Evolutionary conservation across 2,888 invertebrate species (phyloP).

Genomic region (Ryuthela nishihirai): DNA sequence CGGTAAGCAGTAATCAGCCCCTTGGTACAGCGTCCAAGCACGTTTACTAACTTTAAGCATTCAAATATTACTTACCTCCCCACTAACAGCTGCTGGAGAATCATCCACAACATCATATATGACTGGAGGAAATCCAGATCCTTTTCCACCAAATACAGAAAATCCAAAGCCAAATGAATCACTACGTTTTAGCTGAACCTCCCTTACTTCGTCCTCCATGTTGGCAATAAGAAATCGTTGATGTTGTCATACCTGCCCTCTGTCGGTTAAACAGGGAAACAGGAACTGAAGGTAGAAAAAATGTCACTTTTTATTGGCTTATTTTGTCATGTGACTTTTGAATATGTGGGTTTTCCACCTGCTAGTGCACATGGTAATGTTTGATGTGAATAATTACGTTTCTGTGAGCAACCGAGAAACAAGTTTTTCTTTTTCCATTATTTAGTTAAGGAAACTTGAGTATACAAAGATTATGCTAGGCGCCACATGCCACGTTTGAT

Average conservation of each 20-base stretch:
- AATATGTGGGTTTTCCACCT: no score
- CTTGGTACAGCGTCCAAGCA: conserved; percentile 12
- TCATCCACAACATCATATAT: conserved; percentile 90
- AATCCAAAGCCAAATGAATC: conserved; percentile 70
- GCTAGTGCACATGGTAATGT: no score
- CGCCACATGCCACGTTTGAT: no score
- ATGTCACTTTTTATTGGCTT: no score
- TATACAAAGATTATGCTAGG: no score
- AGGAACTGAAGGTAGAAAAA: no score
- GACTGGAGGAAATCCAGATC: conserved; percentile 73
- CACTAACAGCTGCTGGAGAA: conserved; percentile 86
- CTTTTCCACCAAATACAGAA: conserved; percentile 83
- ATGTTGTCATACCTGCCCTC: background rate
- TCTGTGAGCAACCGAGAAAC: no score
- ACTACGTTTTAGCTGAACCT: conserved; percentile 45
- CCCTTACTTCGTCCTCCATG: conserved; percentile 39
- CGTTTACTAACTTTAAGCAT: background rate
- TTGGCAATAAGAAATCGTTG: background rate
- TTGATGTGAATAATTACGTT: no score
- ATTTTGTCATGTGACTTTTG: no score
- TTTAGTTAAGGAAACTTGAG: no score
- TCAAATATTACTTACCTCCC: conserved; percentile 66
- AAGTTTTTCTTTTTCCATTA: no score
- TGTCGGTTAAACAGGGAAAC: background rate
- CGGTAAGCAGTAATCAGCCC: conserved; percentile 24